Conservation (phyloP, 2,888 invertebrate species). For the Acanthosepion esculentum region DNA sequence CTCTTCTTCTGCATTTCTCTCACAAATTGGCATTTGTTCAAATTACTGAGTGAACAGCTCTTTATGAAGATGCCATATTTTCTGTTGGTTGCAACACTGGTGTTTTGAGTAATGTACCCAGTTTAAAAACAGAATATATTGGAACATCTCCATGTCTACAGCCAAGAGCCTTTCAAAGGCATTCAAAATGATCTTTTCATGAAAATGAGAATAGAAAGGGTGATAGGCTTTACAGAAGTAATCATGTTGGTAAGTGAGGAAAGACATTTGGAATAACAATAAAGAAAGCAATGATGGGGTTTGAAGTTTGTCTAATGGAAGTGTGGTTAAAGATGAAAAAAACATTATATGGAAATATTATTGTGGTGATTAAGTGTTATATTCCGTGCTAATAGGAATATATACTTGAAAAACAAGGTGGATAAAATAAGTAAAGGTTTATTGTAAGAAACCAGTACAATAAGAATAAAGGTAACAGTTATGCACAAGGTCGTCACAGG, state of each 20-base stretch:
- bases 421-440: too few relatives aligned
- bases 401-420: too few relatives aligned
- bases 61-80: background rate
- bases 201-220: background rate
- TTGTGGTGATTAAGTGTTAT: too few relatives aligned
- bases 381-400: too few relatives aligned
- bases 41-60: background rate
- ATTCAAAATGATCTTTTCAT: background rate
- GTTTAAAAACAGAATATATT: background rate
- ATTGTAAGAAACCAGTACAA: too few relatives aligned
- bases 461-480: too few relatives aligned
- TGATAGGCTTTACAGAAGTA: background rate
- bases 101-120: background rate
- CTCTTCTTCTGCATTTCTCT: background rate
- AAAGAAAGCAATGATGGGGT: background rate
- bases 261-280: background rate
- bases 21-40: background rate
- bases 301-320: background rate
- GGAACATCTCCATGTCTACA: background rate
- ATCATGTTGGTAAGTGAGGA: background rate
- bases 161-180: background rate
- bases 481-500: too few relatives aligned
- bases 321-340: too few relatives aligned
- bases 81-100: background rate
- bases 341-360: too few relatives aligned